Base-by-base conservation (phyloP, 2,888 invertebrate species). In the Vandiemenella viatica region DNA sequence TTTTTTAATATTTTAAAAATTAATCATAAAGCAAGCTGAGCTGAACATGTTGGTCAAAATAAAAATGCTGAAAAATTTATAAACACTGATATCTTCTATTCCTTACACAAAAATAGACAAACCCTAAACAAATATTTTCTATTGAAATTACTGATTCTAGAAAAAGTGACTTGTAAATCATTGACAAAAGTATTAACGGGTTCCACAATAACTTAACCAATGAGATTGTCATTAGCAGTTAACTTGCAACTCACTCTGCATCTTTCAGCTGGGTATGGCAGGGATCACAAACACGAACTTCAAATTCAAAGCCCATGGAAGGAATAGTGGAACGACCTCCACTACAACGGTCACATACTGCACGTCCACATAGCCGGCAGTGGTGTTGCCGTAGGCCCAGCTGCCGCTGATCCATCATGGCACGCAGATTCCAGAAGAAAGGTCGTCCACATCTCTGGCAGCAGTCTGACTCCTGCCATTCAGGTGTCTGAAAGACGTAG, bases 391-490 rank as follows among this genome's bases (percentile, higher is more conserved):
- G 80, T 19, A 90, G 75, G 53, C 91, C 91, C 47, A 97, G 72
- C 63, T 89, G 91, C 62, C 89, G 83, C 68, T 89, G 89, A 67
- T 96, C 92, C 87, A 97, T 92, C 96, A 99, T 98, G 10, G 90
- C 91, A 55, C 88, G 79, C 46, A 98, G 77, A 68, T 99, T 99
- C 98, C 98, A 98, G 69, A 97, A 97, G 71, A 98, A 98, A 18
- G 98, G 98, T 52, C 86, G 76, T 46, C 83, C 81, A 66, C 98
- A 99, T 51, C 90, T 74, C 73, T 97, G 86, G 66, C 98, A 99
- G 38, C 81, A 75, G 67, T 97, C 96, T 38, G 89, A 83, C 63
- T 96, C 95, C 55, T 80, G 79, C 98, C 98, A 98, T 53, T 83
- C 83, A 13, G 97, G 95, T 0, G 95, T 95, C 76, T 77, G 59